Evolutionary conservation across 2,113 vertebrate genomes (phyloP).

Genomic region (Riparia riparia): DNA sequence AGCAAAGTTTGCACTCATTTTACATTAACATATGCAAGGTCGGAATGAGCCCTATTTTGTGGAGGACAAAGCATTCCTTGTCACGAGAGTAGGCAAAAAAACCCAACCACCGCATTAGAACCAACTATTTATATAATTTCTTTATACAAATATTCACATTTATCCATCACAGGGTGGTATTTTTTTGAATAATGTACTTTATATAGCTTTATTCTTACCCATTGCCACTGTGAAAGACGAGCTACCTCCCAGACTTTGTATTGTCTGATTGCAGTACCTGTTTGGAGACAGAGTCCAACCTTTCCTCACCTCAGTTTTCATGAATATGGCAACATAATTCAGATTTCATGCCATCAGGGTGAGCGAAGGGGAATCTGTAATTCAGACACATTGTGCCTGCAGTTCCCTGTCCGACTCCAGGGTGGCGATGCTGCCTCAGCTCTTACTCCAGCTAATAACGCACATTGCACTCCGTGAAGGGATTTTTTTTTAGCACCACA

Average conservation of each 20-base stretch:
- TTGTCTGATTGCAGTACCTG: background rate
- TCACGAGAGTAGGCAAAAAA: background rate
- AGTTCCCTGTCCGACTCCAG: background rate
- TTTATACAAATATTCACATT: background rate
- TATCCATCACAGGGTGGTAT: background rate
- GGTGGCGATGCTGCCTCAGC: background rate
- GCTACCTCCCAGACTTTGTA: background rate
- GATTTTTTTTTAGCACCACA: background rate
- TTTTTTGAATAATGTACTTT: background rate
- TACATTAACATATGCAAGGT: background rate
- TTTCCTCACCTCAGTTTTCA: background rate
- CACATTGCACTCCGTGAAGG: background rate
- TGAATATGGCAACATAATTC: background rate
- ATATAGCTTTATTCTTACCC: background rate
- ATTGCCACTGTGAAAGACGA: background rate
- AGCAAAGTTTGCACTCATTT: background rate
- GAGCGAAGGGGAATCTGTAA: background rate
- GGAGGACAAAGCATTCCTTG: background rate
- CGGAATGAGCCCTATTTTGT: background rate
- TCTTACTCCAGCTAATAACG: background rate
- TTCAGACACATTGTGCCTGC: background rate
- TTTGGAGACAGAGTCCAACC: background rate
- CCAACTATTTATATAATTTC: background rate
- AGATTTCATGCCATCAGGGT: background rate
- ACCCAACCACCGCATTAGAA: fast-evolving